These are phyloP conservation scores for Limulus polyphemus DNA, from an alignment of 2,888 invertebrate species.

Conservation along the genomic window DNA sequence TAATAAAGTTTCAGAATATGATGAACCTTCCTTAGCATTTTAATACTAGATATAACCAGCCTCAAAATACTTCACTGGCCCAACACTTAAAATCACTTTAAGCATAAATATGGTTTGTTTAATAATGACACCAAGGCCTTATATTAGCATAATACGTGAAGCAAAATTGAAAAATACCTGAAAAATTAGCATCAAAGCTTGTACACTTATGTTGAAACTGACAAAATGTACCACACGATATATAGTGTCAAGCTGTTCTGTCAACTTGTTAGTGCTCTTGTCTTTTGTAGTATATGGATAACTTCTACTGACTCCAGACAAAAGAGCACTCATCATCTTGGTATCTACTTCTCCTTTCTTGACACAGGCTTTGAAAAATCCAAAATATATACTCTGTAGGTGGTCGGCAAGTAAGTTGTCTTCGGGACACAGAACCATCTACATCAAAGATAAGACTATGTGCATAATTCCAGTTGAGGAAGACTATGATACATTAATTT, in stretches of 20 bases:
- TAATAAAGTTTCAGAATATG: no score
- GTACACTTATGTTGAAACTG: conserved; percentile 53
- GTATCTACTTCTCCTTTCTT: conserved; percentile 71
- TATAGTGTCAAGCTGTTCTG: conserved; percentile 56
- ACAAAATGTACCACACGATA: conserved; percentile 69
- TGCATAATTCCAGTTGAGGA: no score
- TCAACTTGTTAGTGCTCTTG: conserved; percentile 40
- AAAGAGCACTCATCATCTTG: conserved; percentile 66
- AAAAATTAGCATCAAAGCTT: conserved; percentile 49
- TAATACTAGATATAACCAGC: no score
- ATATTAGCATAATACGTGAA: neutral
- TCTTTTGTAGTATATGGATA: conserved; percentile 61
- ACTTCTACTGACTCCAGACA: conserved; percentile 69
- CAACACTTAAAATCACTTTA: no score
- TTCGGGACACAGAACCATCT: conserved; percentile 41
- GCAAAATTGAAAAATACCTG: conserved; percentile 37
- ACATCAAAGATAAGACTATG: neutral
- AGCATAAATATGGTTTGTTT: no score
- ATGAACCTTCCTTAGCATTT: no score
- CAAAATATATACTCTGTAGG: conserved; percentile 81
- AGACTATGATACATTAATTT: no score
- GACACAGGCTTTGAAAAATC: conserved; percentile 83
- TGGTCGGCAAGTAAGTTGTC: conserved; percentile 63
- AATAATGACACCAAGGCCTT: no score
- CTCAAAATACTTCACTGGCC: no score